Conservation (phyloP, 2,888 invertebrate genomes). For the Watsonalla cultraria region DNA sequence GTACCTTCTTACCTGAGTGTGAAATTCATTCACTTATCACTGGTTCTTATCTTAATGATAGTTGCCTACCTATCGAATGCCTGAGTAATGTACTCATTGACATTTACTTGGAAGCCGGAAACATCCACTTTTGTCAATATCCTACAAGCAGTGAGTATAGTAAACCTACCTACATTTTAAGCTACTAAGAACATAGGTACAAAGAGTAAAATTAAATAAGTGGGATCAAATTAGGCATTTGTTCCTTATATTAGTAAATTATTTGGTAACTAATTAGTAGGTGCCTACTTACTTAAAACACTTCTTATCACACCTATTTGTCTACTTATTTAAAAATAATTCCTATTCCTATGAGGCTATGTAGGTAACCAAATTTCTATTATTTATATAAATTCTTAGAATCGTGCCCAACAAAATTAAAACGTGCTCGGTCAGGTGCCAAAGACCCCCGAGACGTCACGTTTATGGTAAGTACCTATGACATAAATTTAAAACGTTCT, state of each 20-base stretch:
- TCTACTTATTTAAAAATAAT: no score
- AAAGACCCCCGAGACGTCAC: not conserved
- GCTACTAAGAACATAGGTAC: no score
- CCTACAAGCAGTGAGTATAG: conserved; percentile 1
- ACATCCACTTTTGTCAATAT: conserved; percentile 11
- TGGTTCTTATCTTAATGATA: no score
- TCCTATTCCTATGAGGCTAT: no score
- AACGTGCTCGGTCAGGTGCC: not conserved
- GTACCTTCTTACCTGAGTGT: conserved; percentile 4
- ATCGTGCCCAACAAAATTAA: not conserved
- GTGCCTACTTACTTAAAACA: no score
- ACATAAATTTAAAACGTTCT: conserved; percentile 7
- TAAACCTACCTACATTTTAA: not conserved
- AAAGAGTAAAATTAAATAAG: no score
- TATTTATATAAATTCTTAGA: not conserved
- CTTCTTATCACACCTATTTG: no score
- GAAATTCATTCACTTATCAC: no score
- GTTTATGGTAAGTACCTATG: not conserved
- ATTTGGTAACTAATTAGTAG: no score
- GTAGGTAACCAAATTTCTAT: no score
- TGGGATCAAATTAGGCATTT: no score
- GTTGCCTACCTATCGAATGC: conserved; percentile 13
- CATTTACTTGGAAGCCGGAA: conserved; percentile 27
- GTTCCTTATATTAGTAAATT: no score
- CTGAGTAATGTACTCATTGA: conserved; percentile 24